Evolutionary conservation across 2,113 vertebrate genomes (phyloP), one percentile per base, ranked within the genome.

Genomic region (Myanophis thanlyinensis): DNA sequence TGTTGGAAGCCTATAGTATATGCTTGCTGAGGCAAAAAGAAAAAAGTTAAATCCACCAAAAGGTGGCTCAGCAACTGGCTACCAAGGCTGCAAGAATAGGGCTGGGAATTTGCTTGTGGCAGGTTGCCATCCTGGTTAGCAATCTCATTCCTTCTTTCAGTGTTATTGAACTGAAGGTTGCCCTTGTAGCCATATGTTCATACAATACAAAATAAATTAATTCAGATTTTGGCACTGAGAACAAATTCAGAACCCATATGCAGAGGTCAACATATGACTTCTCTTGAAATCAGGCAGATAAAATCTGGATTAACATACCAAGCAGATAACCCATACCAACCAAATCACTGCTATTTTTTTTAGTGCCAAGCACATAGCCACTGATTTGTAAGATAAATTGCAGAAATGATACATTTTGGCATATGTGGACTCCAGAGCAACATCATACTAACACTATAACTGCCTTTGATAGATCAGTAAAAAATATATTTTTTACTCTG

Each of bases 101-200:
- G 35, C 73, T 80, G 73, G 73, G 35, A 44, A 80, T 80, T 44
- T 80, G 35, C 73, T 44, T 80, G 35, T 8, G 18, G 73, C 73
- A 80, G 20, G 73, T 44, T 80, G 73, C 20, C 35, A 80, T 80
- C 35, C 18, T 44, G 18, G 35, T 80, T 44, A 80, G 35, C 52
- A 0, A 0, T 90, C 53, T 48, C 62, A 91, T 89, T 88, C 0
- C 0, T 35, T 90, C 90, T 92, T 93, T 2, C 20, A 92, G 0
- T 48, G 94, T 13, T 67, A 73, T 73, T 40, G 92, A 30, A 89
- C n/a, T 11, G n/a, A 8, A 94, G 27, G 3, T 51, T 95, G 73
- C 56, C 30, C 30, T 80, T 88, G 15, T 62, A 89, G 20, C 93
- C 87, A 85, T 88, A 87, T 93, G 86, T 2, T 92, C 15, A 46